Evolutionary conservation across 2,797 vertebrate genomes (phyloP).

Genomic region (Manis javanica): DNA sequence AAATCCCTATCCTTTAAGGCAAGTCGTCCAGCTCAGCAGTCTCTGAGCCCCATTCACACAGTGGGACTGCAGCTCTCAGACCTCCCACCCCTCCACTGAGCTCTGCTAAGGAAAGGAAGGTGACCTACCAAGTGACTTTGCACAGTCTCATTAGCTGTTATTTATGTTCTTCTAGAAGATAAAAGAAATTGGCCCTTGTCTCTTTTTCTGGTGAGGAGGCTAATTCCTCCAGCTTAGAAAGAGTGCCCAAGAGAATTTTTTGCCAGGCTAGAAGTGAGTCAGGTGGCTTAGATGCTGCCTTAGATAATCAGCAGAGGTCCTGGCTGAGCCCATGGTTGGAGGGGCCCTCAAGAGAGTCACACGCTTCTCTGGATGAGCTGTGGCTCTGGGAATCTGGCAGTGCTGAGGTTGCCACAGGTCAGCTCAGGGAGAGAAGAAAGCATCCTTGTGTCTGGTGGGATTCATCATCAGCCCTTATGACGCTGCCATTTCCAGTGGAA

Average conservation of each 20-base stretch:
- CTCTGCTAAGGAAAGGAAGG: constrained; percentile 12
- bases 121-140: not conserved
- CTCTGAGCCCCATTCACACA: not conserved
- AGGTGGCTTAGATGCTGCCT: not conserved
- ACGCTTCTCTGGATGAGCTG: not conserved
- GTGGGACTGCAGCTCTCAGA: not conserved
- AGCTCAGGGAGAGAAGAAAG: not conserved
- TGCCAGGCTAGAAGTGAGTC: constrained; percentile 1
- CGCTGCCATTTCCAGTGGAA: not conserved
- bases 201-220: not conserved
- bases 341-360: not conserved
- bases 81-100: not conserved
- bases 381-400: not conserved
- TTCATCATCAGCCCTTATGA: not conserved
- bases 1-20: not conserved
- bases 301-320: not conserved
- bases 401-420: not conserved
- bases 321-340: not conserved
- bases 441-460: not conserved
- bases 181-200: not conserved
- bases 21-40: not conserved
- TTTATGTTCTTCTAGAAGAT: constrained; percentile 44
- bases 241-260: not conserved
- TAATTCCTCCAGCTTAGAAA: not conserved
- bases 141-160: not conserved